These are phyloP conservation scores for Mechanitis mazaeus DNA, from an alignment of 2,888 invertebrate genomes.

Conservation along the genomic window DNA sequence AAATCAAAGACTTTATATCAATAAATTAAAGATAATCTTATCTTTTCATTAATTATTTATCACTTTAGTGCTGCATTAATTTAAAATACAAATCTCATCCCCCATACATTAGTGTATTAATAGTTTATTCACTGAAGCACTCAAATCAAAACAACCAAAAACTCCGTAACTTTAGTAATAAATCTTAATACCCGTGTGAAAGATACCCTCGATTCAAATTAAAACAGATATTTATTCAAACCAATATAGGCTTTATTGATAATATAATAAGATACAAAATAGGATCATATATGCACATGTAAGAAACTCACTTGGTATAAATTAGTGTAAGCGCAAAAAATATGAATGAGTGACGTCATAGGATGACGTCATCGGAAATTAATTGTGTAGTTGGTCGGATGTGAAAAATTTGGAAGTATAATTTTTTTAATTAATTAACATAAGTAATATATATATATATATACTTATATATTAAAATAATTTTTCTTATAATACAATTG, in stretches of 20 bases:
- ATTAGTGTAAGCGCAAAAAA: constrained; percentile 24
- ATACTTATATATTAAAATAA: too few species aligned
- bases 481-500: too few species aligned
- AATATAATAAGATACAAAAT: constrained; percentile 6
- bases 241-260: constrained; percentile 6
- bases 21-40: too few species aligned
- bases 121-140: constrained; percentile 6
- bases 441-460: too few species aligned
- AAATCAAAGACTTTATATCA: too few species aligned
- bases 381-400: constrained; percentile 17
- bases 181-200: constrained; percentile 15
- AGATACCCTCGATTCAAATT: constrained; percentile 7
- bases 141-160: background rate
- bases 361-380: constrained; percentile 24
- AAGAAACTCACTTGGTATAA: constrained; percentile 19
- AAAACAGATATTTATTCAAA: constrained; percentile 4
- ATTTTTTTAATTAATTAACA: too few species aligned
- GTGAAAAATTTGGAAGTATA: too few species aligned
- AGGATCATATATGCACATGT: constrained; percentile 5
- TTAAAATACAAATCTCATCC: background rate
- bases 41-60: too few species aligned
- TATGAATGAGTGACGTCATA: constrained; percentile 29
- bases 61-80: background rate
- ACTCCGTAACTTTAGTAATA: constrained; percentile 9
- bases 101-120: background rate